These are phyloP conservation scores for Cantharis rufa DNA, from an alignment of 2,888 invertebrate genomes.

Conservation along the genomic window DNA sequence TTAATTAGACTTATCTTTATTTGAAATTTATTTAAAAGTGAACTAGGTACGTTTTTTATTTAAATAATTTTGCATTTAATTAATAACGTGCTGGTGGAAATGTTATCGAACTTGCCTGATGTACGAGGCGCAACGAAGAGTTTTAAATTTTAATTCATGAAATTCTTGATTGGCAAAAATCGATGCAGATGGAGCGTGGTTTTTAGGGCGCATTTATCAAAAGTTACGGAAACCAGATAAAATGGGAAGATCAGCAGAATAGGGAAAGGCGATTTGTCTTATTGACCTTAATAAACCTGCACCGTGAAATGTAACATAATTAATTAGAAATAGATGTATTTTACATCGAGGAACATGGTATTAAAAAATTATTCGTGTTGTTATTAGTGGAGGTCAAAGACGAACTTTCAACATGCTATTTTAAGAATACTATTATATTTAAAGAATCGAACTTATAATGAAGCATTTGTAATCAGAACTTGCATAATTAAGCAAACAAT, in stretches of 20 bases:
- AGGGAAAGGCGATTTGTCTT: neutral
- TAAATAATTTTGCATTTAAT: neutral
- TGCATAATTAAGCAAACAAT: neutral
- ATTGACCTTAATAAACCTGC: neutral
- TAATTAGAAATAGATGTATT: neutral
- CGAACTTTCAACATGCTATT: neutral
- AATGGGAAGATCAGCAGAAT: neutral
- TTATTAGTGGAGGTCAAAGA: neutral
- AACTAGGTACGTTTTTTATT: neutral
- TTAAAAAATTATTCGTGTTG: neutral
- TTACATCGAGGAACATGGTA: neutral
- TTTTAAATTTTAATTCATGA: neutral
- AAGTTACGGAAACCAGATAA: neutral
- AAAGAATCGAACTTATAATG: neutral
- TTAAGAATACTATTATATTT: neutral
- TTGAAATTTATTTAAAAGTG: neutral
- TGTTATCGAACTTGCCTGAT: neutral
- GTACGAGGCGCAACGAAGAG: neutral
- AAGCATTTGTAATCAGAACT: neutral
- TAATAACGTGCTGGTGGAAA: neutral
- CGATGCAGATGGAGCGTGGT: neutral
- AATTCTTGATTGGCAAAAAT: neutral
- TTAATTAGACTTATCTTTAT: neutral
- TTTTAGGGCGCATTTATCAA: neutral
- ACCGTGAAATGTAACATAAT: neutral